These are phyloP conservation scores for zebrafish (Danio rerio) DNA, from an alignment of 2,113 vertebrate species.

Conservation along the genomic window DNA sequence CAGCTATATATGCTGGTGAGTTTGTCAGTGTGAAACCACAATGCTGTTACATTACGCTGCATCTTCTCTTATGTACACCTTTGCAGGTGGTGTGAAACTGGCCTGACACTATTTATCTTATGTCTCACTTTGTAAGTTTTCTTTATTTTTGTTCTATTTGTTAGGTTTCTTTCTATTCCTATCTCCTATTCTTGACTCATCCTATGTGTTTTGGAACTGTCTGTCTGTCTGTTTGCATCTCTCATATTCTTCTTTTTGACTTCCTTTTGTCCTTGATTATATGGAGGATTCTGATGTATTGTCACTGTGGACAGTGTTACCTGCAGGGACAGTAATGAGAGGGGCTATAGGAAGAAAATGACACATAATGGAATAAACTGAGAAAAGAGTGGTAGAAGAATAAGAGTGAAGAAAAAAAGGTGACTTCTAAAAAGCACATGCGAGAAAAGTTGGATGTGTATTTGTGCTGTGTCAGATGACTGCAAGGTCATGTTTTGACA, in stretches of 20 bases:
- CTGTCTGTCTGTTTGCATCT: neutral
- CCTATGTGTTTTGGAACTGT: neutral
- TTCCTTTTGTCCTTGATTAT: neutral
- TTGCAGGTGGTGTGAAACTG: neutral
- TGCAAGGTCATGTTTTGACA: too few relatives aligned
- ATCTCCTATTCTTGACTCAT: neutral
- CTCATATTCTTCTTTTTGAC: neutral
- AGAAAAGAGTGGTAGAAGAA: neutral
- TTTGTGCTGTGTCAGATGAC: too few relatives aligned
- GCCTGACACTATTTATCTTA: neutral
- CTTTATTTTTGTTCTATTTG: too few relatives aligned
- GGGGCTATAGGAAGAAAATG: neutral
- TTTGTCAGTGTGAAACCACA: neutral
- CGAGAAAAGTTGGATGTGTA: neutral
- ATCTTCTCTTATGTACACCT: neutral
- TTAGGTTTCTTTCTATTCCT: neutral
- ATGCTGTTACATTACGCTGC: neutral
- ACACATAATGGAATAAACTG: neutral
- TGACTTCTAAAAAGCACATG: neutral
- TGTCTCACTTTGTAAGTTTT: neutral
- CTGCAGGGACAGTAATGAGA: neutral
- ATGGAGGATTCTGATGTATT: neutral
- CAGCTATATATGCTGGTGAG: too few relatives aligned
- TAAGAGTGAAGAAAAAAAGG: neutral
- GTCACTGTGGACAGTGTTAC: neutral